Base-by-base conservation (phyloP, 2,113 vertebrate species). In the Panthera uncia region DNA sequence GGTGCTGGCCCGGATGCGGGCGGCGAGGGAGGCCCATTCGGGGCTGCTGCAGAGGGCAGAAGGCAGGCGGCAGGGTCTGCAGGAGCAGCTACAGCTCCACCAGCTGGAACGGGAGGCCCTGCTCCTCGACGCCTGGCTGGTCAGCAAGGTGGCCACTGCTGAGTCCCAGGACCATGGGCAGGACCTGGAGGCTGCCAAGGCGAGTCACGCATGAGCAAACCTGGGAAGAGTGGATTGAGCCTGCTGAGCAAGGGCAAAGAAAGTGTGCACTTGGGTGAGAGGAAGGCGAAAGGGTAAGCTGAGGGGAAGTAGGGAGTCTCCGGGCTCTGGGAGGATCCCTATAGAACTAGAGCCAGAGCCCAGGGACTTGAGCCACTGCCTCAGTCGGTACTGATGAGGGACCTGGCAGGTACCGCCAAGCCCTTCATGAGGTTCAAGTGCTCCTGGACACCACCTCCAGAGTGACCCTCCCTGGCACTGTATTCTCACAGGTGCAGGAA, bases 101-200 rank as follows among this genome's bases (percentile, higher is more conserved):
- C 99, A 98, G 14, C 99, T 99, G 97, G 99, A 99, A 97, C 99
- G 97, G 91, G 99, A 99, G 96, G 98, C 98, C 84, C 98, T 98
- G 97, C 98, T 99, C 97, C 98, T 99, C 13, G 97, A 99, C 33
- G 93, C 98, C 86, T 99, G 99, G 99, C 98, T 99, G 97, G 98
- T 98, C 81, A 98, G 98, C 98, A 99, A 98, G 97, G 98, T 98
- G 84, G 98, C 98, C 5, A 2, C 97, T 16, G 99, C 99, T 1
- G 99, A 99, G 97, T 99, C 99, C 0, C 97, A 98, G 69, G 99
- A 99, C 97, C 99, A 97, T 0, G 99, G 99, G 52, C 99, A 99
- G 94, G 99, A 99, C 92, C 98, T 99, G 91, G 99, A 99, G 84
- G 99, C 98, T 33, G 98, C 99, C n/a, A 99, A 99, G 98, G 99